Evolutionary conservation across 2,888 invertebrate species (phyloP).

Genomic region (Teleogryllus oceanicus): DNA sequence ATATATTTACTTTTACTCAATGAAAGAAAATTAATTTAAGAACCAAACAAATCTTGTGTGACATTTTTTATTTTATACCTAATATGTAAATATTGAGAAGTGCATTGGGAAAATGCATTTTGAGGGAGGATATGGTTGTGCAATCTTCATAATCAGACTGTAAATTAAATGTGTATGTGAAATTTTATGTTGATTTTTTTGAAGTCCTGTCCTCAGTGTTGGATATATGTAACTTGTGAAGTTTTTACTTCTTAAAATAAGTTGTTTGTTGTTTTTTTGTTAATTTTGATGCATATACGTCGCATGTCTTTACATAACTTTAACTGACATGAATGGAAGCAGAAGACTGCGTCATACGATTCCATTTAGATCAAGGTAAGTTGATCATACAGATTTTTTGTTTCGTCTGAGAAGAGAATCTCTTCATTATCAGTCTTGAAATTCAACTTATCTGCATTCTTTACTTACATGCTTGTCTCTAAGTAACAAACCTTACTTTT

Average conservation of each 20-base stretch:
- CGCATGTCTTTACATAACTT: background rate
- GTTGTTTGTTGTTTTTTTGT: background rate
- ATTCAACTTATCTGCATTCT: too few relatives aligned
- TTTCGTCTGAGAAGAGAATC: background rate
- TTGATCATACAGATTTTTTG: background rate
- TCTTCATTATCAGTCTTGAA: too few relatives aligned
- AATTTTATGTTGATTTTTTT: background rate
- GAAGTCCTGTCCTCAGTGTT: background rate
- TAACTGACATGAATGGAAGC: conserved; percentile 1
- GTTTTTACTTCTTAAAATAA: background rate
- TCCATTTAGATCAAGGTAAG: background rate
- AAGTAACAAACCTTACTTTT: background rate
- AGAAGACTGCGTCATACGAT: background rate
- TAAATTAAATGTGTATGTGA: too few relatives aligned
- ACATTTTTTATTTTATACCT: too few relatives aligned
- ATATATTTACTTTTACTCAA: too few relatives aligned
- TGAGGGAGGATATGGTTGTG: too few relatives aligned
- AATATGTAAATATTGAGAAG: too few relatives aligned
- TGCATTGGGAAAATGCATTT: too few relatives aligned
- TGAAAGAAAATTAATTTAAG: too few relatives aligned
- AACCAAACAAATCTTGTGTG: too few relatives aligned
- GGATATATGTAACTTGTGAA: background rate
- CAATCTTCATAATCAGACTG: too few relatives aligned
- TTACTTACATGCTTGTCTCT: background rate
- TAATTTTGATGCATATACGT: background rate